A percentile compares a stretch with the other conserved stretches of the same genome.
Evolutionary conservation across 2,113 vertebrate species (phyloP).

Genomic region (Parus major): DNA sequence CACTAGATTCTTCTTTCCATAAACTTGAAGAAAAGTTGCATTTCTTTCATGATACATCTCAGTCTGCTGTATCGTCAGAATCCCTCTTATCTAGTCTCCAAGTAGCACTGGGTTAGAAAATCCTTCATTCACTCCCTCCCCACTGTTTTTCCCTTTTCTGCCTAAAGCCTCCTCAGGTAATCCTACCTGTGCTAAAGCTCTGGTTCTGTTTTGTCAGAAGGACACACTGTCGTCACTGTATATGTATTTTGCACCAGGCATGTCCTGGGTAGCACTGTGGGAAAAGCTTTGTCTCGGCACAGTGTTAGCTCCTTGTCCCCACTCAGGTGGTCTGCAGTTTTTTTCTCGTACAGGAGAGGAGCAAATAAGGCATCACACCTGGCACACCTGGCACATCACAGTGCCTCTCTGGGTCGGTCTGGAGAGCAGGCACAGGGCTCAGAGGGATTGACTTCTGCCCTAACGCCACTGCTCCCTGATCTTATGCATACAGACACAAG

Average conservation of each 20-base stretch:
- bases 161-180: not conserved
- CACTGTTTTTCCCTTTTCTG: not conserved
- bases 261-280: not conserved
- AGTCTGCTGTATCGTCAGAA: not conserved
- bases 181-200: not conserved
- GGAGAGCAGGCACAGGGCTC: not conserved
- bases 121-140: not conserved
- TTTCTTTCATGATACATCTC: not conserved
- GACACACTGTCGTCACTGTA: too few species aligned
- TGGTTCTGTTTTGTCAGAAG: not conserved
- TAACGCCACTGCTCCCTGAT: not conserved
- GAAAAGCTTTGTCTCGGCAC: not conserved
- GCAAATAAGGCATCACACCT: not conserved
- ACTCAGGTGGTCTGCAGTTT: not conserved
- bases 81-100: not conserved
- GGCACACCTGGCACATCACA: too few species aligned
- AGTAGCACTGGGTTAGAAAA: not conserved
- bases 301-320: not conserved
- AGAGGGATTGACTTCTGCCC: accelerated
- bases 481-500: not conserved
- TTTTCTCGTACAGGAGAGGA: not conserved
- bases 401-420: not conserved
- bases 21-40: not conserved
- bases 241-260: not conserved
- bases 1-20: not conserved